Evolutionary conservation across 1,140 invertebrate species (phyloP), one percentile per base, ranked within the genome.

Genomic region (Cepaea nemoralis): DNA sequence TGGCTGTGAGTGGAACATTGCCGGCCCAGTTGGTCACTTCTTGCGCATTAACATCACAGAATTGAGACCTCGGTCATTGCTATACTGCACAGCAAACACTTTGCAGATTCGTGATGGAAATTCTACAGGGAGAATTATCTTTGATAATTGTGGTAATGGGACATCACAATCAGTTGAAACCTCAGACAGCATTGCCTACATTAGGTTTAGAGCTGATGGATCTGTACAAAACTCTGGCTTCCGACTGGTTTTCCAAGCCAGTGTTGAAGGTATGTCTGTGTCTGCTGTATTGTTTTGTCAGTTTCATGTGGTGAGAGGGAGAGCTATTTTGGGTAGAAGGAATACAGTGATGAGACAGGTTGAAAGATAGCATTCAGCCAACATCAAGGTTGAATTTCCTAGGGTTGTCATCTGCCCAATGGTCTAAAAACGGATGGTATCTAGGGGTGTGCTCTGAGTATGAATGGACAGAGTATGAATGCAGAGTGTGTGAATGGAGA

Each of bases 1-100:
- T 33, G 91, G 94, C 27, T 98, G 97, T 87, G 91, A 93, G 74
- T 98, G 97, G 97, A 91, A 93, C 0, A 92, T 97, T 12, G 69
- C 83, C 39, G 92, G 87, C 14, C 91, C 91, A 0, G 82, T 83
- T 8, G 92, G 92, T 8, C 92, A 92, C 77, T 92, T 86, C 76
- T 67, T 93, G 35, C 91, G 86, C 14, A 86, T 93, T 16, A 86
- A 87, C 42, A 91, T 93, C 76, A 86, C 82, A 33, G 63, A 48
- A 31, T 87, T 90, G 31, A 69, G 81, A 12, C 82, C 90, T 37
- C 81, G 87, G 55, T 35, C 27, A 0, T 85, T 83, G 12, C 42
- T 50, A 24, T 89, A 92, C 83, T 92, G 91, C 76, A 39, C 83
- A 12, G 55, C 50, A 55, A 92, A 93, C 76, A 89, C 85, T 69